Conservation (phyloP, 1,140 invertebrate genomes). For the Araneus ventricosus region DNA sequence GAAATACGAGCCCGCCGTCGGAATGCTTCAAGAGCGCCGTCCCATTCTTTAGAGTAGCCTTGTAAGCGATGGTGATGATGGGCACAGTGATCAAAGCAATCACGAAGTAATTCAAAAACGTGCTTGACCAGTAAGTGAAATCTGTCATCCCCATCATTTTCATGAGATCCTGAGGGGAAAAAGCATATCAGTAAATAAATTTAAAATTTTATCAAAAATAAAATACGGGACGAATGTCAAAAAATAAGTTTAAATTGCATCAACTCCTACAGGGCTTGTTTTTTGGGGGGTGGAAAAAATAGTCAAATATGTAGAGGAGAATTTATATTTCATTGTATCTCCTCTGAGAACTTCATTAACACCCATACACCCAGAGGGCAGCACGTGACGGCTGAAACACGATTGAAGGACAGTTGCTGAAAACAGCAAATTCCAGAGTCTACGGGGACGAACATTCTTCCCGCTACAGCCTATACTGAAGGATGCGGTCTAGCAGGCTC, state of each 20-base stretch:
- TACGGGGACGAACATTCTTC: too few relatives aligned
- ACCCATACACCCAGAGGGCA: too few relatives aligned
- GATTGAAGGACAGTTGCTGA: too few relatives aligned
- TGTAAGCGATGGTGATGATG: conserved; percentile 82
- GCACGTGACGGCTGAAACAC: too few relatives aligned
- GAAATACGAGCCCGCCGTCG: conserved; percentile 82
- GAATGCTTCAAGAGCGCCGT: conserved; percentile 82
- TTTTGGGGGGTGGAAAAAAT: too few relatives aligned
- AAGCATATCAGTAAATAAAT: not conserved
- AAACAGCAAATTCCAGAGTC: not conserved
- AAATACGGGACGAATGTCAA: not conserved
- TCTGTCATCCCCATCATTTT: conserved; percentile 85
- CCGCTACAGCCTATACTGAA: too few relatives aligned
- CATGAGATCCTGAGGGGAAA: conserved; percentile 82
- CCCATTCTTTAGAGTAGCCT: conserved; percentile 79
- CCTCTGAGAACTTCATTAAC: not conserved
- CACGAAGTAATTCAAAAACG: conserved; percentile 83
- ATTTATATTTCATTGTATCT: not conserved
- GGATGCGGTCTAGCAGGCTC: too few relatives aligned
- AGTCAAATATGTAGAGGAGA: too few relatives aligned
- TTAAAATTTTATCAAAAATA: too few relatives aligned
- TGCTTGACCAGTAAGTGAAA: conserved; percentile 83
- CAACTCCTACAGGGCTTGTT: not conserved
- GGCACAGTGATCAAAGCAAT: conserved; percentile 82
- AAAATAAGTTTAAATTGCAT: not conserved